These are phyloP conservation scores for Ctenicera cuprea DNA, from an alignment of 2,888 invertebrate species.

Conservation along the genomic window DNA sequence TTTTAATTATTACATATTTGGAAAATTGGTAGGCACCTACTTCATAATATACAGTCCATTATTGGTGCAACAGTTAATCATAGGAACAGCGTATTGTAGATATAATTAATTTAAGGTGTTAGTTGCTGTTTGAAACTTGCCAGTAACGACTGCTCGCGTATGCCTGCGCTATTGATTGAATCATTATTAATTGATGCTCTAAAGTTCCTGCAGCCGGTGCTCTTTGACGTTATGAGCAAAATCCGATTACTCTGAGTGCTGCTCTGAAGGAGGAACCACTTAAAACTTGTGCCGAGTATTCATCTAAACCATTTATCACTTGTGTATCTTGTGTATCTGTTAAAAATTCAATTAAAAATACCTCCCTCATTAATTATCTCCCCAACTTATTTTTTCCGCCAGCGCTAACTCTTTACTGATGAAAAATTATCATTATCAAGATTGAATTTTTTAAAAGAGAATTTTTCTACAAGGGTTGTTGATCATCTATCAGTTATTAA, in stretches of 20 bases:
- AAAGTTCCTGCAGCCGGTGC: conserved; percentile 49
- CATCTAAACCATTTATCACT: conserved; percentile 42
- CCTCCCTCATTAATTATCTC: conserved; percentile 42
- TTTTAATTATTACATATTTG: too few relatives aligned
- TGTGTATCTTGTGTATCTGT: conserved; percentile 36
- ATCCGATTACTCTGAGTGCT: conserved; percentile 47
- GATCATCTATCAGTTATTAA: not conserved
- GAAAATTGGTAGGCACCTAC: too few relatives aligned
- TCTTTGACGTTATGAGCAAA: conserved; percentile 50
- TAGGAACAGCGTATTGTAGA: conserved; percentile 25
- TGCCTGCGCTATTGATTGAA: conserved; percentile 48
- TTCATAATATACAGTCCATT: not conserved
- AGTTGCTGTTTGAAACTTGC: conserved; percentile 44
- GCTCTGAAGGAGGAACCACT: conserved; percentile 45
- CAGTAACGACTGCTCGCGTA: conserved; percentile 43
- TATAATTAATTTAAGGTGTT: conserved; percentile 45
- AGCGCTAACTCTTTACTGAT: conserved; percentile 16
- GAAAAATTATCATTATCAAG: conserved; percentile 25
- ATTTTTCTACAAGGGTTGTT: not conserved
- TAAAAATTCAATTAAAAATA: conserved; percentile 45
- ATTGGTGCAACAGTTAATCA: conserved; percentile 35
- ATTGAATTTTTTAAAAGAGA: not conserved
- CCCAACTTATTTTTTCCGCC: conserved; percentile 29
- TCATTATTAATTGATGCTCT: conserved; percentile 51
- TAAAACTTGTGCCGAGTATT: conserved; percentile 46